Conservation (phyloP, 1,140 invertebrate species). For the Coelopa frigida region DNA sequence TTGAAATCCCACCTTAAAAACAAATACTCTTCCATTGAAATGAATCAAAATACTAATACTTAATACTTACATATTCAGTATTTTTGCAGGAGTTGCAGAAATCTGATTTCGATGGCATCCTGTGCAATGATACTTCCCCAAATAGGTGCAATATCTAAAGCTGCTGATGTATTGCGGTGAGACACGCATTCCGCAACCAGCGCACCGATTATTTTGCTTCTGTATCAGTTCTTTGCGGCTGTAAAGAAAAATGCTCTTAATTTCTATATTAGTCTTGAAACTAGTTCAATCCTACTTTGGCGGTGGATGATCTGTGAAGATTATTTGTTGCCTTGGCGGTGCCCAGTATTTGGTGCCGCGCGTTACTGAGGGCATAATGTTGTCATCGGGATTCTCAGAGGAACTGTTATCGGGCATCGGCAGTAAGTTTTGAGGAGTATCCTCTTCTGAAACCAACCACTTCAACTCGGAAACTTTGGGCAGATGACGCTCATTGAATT, state of each 20-base stretch:
- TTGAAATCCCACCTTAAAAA: slow-evolving; percentile 46
- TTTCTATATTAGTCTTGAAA: slow-evolving; percentile 1
- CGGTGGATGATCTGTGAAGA: slow-evolving; percentile 68
- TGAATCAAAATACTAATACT: too few relatives aligned
- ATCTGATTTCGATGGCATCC: slow-evolving; percentile 76
- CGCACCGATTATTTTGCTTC: slow-evolving; percentile 77
- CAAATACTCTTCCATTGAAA: not conserved
- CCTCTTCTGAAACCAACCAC: slow-evolving; percentile 72
- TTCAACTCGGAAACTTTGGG: slow-evolving; percentile 71
- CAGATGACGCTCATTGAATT: slow-evolving; percentile 69
- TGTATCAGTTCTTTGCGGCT: slow-evolving; percentile 59
- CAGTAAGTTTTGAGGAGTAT: slow-evolving; percentile 69
- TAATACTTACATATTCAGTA: slow-evolving; percentile 64
- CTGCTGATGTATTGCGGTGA: slow-evolving; percentile 61
- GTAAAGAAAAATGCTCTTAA: slow-evolving; percentile 18
- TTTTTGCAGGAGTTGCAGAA: slow-evolving; percentile 67
- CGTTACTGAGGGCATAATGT: slow-evolving; percentile 41
- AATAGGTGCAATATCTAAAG: slow-evolving; percentile 77
- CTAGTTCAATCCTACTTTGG: slow-evolving; percentile 52
- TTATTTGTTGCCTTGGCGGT: slow-evolving; percentile 76
- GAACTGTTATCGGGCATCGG: slow-evolving; percentile 64
- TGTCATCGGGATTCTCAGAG: slow-evolving; percentile 57
- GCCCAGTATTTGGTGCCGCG: slow-evolving; percentile 78
- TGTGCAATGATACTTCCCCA: slow-evolving; percentile 83
- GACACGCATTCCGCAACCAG: slow-evolving; percentile 78